phyloP scores from a whole-genome alignment of 92 coral and sea anemone genomes.

The Blastomussa wellsi region DNA sequence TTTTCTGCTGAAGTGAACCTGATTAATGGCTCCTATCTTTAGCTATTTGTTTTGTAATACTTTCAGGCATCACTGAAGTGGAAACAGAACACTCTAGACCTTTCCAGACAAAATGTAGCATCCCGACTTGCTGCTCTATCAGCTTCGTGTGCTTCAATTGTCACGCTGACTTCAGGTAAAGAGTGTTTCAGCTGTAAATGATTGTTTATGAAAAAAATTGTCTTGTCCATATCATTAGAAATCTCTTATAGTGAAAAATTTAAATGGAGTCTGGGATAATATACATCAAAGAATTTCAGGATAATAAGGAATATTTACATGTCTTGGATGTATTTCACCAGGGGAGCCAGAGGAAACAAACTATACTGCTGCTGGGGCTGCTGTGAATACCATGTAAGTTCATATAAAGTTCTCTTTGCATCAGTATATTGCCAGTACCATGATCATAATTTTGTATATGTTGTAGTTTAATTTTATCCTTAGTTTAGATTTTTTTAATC shows the following conservation, averaged over 20 bases:
- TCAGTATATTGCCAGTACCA: background rate
- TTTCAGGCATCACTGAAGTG: constrained; percentile 91
- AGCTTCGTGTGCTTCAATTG: constrained; percentile 98
- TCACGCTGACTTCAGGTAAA: constrained; percentile 94
- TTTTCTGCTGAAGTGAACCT: too few species aligned
- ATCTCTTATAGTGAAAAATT: too few species aligned
- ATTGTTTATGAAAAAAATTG: too few species aligned
- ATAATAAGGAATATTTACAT: too few species aligned
- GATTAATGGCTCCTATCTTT: background rate
- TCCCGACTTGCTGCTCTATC: constrained; percentile 96
- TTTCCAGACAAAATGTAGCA: constrained; percentile 92
- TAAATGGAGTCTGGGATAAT: too few species aligned
- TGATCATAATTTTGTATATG: too few species aligned
- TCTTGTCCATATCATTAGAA: background rate
- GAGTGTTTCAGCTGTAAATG: background rate
- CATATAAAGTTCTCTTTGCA: background rate
- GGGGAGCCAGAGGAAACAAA: constrained; percentile 99
- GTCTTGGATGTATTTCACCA: background rate
- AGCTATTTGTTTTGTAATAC: background rate
- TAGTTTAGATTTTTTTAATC: too few species aligned
- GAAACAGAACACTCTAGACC: constrained; percentile 95
- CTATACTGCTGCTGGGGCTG: constrained; percentile 98
- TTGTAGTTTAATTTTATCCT: too few species aligned
- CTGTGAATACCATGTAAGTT: constrained; percentile 94
- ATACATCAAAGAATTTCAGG: background rate